Base-by-base conservation (phyloP, 2,113 vertebrate genomes). In the Corvus moneduloides region DNA sequence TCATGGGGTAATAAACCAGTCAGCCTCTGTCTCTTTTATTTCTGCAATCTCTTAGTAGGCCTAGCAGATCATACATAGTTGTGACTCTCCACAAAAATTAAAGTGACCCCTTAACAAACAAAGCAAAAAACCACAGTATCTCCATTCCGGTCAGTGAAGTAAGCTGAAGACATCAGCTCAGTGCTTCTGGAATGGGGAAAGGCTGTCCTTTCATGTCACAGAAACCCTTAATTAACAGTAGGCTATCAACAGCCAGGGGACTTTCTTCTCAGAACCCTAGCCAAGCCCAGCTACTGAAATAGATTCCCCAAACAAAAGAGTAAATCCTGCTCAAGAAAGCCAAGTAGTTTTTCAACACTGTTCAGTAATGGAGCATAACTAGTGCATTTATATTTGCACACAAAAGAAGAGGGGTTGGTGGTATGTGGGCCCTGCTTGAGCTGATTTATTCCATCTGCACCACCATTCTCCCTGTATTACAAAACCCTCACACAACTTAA, bases 71-170 rank as follows among this genome's bases (percentile, higher is more conserved):
- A 32, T 28, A n/a, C 6, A 33, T 1, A 17, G 18, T 9, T 73
- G 19, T 44, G 41, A 91, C 9, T 79, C 26, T 37, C n/a, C 13
- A 48, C 14, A 58, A 75, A 84, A 95, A 72, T 24, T 63, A 74
- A 94, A 61, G 23, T 0, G 0, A 86, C 22, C 14, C 54, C 16
- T 24, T 32, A 91, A 82, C 0, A 1, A 86, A 52, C 19, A 52
- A 84, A 90, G 41, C 8, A 56, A 80, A 77, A 83, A 18, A 4
- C 0, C 58, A 46, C 11, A 46, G 46, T 43, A 52, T 49, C 23
- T 87, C 69, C 83, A 51, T 58, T 72, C 26, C 30, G 52, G 58
- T 11, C 44, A 62, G 32, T 82, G 58, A 84, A 78, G 24, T 23
- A 74, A 88, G 55, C 11, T 18, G 68, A 61, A 74, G 44, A 20